A percentile compares a stretch with the other conserved stretches of the same genome.
phyloP scores from a whole-genome alignment of 2,113 vertebrate genomes.

The Crotalus viridis region DNA sequence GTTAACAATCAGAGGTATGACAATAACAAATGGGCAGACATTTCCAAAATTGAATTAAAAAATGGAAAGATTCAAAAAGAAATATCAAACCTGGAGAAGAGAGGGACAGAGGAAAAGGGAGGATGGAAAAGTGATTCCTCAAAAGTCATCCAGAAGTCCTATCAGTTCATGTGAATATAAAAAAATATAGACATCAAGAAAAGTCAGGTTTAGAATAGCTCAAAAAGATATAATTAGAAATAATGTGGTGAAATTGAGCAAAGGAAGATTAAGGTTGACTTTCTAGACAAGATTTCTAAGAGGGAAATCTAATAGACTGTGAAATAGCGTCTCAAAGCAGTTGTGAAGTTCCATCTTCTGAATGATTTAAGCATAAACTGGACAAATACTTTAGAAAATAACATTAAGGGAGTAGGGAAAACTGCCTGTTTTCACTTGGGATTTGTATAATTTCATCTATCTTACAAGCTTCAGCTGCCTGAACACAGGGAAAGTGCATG shows the following conservation, averaged over 20 bases:
- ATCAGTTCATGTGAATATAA: constrained; percentile 32
- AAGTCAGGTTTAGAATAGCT: constrained; percentile 39
- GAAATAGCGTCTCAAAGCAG: constrained; percentile 57
- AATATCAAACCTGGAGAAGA: neutral
- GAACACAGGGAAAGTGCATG: neutral
- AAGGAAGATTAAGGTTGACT: constrained; percentile 34
- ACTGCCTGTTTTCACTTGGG: rapidly evolving
- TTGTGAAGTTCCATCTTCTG: constrained; percentile 43
- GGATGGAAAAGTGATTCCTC: neutral
- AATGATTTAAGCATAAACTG: constrained; percentile 49
- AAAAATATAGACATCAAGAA: constrained; percentile 37
- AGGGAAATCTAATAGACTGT: constrained; percentile 52
- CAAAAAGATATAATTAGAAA: constrained; percentile 45
- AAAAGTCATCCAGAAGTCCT: constrained; percentile 11
- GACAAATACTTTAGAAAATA: constrained; percentile 10
- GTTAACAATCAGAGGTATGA: constrained; percentile 20
- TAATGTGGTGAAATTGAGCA: constrained; percentile 48
- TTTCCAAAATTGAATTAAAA: constrained; percentile 34
- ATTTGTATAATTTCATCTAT: neutral
- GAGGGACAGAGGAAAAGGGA: neutral
- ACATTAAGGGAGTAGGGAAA: neutral
- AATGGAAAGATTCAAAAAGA: neutral
- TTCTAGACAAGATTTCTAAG: constrained; percentile 54
- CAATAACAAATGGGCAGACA: constrained; percentile 37
- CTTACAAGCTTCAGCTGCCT: neutral